phyloP scores from a whole-genome alignment of 2,888 invertebrate genomes.

The Phyllotreta cruciferae region DNA sequence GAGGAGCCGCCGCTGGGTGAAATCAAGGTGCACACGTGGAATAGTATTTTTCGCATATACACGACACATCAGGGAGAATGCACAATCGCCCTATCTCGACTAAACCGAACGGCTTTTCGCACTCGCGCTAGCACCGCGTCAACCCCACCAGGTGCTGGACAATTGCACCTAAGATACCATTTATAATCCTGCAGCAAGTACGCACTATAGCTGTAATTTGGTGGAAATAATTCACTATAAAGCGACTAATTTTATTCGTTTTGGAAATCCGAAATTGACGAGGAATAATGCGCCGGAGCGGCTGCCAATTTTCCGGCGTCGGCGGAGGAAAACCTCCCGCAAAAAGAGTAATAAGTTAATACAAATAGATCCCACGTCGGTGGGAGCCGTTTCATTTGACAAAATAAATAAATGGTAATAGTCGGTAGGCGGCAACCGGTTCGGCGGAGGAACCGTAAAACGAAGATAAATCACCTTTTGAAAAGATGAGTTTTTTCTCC shows the following conservation, averaged over 20 bases:
- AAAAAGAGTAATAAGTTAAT: conserved; percentile 20
- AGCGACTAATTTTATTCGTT: not conserved
- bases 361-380: conserved; percentile 23
- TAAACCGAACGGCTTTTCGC: conserved; percentile 39
- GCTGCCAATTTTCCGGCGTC: not conserved
- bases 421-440: conserved; percentile 39
- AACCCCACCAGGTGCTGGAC: not conserved
- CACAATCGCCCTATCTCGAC: conserved; percentile 35
- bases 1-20: conserved; percentile 1
- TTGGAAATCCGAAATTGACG: not conserved
- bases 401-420: conserved; percentile 38
- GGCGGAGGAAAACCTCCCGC: not conserved
- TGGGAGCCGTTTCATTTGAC: conserved; percentile 29
- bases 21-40: conserved; percentile 35
- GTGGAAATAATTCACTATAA: conserved; percentile 7
- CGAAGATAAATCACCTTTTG: conserved; percentile 61
- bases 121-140: conserved; percentile 23
- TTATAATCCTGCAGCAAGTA: conserved; percentile 5
- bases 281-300: too few relatives aligned
- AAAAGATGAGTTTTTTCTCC: conserved; percentile 59
- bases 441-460: conserved; percentile 56
- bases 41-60: conserved; percentile 23
- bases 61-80: conserved; percentile 34
- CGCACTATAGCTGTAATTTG: too few relatives aligned
- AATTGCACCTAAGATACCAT: conserved; percentile 11